Evolutionary conservation across 2,888 invertebrate genomes (phyloP).

Genomic region (Didymodactylos carnosus): DNA sequence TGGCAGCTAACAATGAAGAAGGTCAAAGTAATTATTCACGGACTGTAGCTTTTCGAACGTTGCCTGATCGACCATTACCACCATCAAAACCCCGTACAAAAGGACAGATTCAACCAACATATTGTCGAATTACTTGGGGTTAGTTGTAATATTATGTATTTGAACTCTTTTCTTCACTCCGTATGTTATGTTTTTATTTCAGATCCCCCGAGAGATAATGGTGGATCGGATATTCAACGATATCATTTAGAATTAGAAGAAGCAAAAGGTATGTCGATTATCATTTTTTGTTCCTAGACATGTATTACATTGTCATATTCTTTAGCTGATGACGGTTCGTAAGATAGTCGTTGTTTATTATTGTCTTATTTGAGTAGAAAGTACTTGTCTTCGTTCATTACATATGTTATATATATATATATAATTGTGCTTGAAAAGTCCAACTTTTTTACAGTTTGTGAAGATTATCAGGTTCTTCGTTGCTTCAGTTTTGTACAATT

Average conservation of each 20-base stretch:
- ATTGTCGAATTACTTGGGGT: constrained; percentile 58
- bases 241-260: constrained; percentile 53
- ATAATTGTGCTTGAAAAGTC: neutral
- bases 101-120: constrained; percentile 58
- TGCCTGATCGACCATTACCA: constrained; percentile 54
- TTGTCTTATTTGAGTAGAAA: neutral
- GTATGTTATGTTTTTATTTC: neutral
- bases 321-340: neutral
- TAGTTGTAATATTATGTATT: constrained; percentile 13
- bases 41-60: constrained; percentile 52
- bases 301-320: neutral
- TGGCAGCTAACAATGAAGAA: constrained; percentile 60
- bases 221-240: constrained; percentile 49
- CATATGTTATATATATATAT: constrained; percentile 24
- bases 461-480: too few relatives aligned
- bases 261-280: constrained; percentile 33
- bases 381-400: constrained; percentile 19
- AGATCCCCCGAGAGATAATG: constrained; percentile 53
- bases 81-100: constrained; percentile 58
- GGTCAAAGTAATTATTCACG: constrained; percentile 62
- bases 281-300: too few relatives aligned
- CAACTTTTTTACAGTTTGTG: too few relatives aligned
- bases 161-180: neutral
- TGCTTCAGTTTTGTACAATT: too few relatives aligned
- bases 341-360: too few relatives aligned